Base-by-base conservation (phyloP, 2,113 vertebrate genomes). In the Crypturellus undulatus region DNA sequence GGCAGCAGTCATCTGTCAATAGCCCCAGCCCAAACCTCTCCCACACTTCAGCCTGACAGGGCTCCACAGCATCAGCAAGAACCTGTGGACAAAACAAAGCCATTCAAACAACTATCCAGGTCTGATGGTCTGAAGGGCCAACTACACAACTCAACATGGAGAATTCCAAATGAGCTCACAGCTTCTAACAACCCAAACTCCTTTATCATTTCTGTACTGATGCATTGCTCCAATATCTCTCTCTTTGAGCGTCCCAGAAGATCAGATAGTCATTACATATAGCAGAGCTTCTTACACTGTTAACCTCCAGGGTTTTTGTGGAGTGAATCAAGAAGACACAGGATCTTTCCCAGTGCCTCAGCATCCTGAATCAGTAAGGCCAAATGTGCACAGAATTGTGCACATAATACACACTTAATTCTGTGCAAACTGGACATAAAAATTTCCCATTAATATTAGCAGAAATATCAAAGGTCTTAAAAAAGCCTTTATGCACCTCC, bases 21-120 rank as follows among this genome's bases (percentile, higher is more conserved):
- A 73, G 67, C 14, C 10, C 34, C 45, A 58, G 45, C 34, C 34
- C 63, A 68, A 91, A 70, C 59, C 6, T 91, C 84, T 95, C 56
- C 38, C 52, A 56, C 22, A 59, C 18, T 89, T 91, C 40, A 26
- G 47, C 67, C 36, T 56, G 70, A 34, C 32, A 51, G 51, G 42
- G 13, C 6, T 70, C 82, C 77, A 40, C 30, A 83, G 45, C 42
- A 75, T 85, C 63, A 87, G 78, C 56, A 60, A 85, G 54, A 93
- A 67, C 56, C 45, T 70, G 19, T 64, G 21, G 15, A 32, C 76
- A 95, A 95, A 85, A 11, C 76, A 91, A 85, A 88, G 16, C 59
- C 70, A 80, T 80, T 84, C 32, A 65, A 90, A 51, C 42, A 82
- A 91, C 85, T 86, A 85, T 64, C 45, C 89, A 80, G 58, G 84